These are phyloP conservation scores for Hydrocynus forskahlii DNA, from an alignment of 2,797 vertebrate genomes.

Conservation along the genomic window DNA sequence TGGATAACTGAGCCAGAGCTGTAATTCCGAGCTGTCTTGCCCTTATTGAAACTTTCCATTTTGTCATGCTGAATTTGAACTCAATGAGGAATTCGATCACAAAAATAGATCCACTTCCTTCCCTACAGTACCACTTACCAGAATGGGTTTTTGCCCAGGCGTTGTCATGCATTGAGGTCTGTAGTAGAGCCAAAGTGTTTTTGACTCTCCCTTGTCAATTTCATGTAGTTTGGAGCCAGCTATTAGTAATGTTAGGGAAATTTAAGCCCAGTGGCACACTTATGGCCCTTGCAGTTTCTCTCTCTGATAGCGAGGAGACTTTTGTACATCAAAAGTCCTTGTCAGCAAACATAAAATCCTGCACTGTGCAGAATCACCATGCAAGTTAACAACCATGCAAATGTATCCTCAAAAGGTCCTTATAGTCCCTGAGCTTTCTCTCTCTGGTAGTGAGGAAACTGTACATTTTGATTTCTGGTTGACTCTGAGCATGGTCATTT, in stretches of 20 bases:
- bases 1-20: conserved; percentile 32
- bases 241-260: background rate
- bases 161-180: conserved; percentile 18
- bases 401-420: no score
- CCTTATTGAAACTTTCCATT: conserved; percentile 38
- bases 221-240: conserved; percentile 3
- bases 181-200: conserved; percentile 13
- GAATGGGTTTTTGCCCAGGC: conserved; percentile 25
- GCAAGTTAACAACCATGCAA: no score
- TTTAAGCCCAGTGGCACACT: background rate
- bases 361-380: no score
- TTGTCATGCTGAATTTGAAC: conserved; percentile 44
- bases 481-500: no score
- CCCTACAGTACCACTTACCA: conserved; percentile 33
- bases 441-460: no score
- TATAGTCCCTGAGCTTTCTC: no score
- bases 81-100: conserved; percentile 22
- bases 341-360: background rate
- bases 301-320: background rate
- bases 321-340: background rate
- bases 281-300: background rate
- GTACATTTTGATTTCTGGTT: no score
- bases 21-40: conserved; percentile 21
- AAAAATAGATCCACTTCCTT: conserved; percentile 28
- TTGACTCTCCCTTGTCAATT: background rate